Evolutionary conservation across 2,113 vertebrate genomes (phyloP).

Genomic region (Grallaria varia): DNA sequence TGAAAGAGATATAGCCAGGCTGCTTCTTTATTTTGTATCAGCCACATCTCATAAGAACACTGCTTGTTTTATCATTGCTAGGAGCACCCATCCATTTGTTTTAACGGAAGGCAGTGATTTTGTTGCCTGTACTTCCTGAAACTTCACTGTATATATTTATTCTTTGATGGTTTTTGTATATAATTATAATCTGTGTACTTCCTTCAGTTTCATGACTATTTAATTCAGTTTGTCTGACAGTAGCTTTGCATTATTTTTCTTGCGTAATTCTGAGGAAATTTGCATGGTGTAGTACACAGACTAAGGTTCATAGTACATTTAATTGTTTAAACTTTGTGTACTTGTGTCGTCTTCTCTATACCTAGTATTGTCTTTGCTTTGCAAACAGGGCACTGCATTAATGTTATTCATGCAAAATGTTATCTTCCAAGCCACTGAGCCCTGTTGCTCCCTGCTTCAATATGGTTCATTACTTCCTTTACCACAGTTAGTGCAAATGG

Average conservation of each 20-base stretch:
- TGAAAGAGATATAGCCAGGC: neutral
- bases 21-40: constrained; percentile 4
- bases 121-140: neutral
- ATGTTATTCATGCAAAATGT: neutral
- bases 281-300: neutral
- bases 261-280: neutral
- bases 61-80: neutral
- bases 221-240: neutral
- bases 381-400: neutral
- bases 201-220: neutral
- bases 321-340: neutral
- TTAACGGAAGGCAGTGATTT: neutral
- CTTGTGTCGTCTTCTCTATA: neutral
- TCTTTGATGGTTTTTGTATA: neutral
- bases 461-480: neutral
- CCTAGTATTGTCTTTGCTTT: neutral
- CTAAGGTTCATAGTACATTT: neutral
- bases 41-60: neutral
- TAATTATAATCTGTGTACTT: neutral
- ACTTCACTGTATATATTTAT: neutral
- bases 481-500: neutral
- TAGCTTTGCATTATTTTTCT: neutral
- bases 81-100: neutral
- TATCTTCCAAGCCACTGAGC: neutral
- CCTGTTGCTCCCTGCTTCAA: neutral